A percentile compares a stretch with the other conserved stretches of the same genome.
Evolutionary conservation across 1,140 invertebrate genomes (phyloP).

Genomic region (Brachionus calyciflorus): DNA sequence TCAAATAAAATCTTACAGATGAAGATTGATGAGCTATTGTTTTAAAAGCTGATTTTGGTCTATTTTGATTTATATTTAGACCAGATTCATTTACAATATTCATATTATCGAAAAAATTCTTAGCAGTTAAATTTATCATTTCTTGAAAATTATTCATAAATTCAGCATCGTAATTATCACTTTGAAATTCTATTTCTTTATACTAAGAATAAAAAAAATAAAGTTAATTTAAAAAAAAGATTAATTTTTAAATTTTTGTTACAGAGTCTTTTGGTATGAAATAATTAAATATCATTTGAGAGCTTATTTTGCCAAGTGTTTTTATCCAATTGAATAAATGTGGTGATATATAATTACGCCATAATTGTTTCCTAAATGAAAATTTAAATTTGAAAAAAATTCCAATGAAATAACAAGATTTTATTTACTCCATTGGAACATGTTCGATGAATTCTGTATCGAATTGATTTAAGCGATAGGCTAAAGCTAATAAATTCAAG

Average conservation of each 20-base stretch:
- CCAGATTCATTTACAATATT: background rate
- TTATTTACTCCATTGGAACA: background rate
- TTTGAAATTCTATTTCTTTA: background rate
- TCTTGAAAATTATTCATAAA: background rate
- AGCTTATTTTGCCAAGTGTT: slow-evolving; percentile 12
- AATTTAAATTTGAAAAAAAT: background rate
- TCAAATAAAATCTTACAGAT: too few relatives aligned
- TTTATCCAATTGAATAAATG: slow-evolving; percentile 38
- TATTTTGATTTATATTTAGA: too few relatives aligned
- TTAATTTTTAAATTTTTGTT: too few relatives aligned
- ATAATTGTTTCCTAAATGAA: background rate
- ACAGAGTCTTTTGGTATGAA: slow-evolving; percentile 29
- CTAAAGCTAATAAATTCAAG: slow-evolving; percentile 27
- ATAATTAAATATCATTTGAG: slow-evolving; percentile 18
- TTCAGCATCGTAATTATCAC: background rate
- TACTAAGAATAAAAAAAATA: background rate
- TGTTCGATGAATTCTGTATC: slow-evolving; percentile 1
- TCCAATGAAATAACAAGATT: background rate
- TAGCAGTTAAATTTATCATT: background rate
- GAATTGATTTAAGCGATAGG: slow-evolving; percentile 31
- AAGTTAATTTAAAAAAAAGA: background rate
- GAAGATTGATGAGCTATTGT: too few relatives aligned
- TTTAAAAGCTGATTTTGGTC: too few relatives aligned
- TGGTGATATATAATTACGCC: slow-evolving; percentile 8
- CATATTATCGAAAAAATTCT: slow-evolving; percentile 1